A percentile compares a stretch with the other conserved stretches of the same genome.
Evolutionary conservation across 2,888 invertebrate genomes (phyloP).

Genomic region (Carcina quercana): DNA sequence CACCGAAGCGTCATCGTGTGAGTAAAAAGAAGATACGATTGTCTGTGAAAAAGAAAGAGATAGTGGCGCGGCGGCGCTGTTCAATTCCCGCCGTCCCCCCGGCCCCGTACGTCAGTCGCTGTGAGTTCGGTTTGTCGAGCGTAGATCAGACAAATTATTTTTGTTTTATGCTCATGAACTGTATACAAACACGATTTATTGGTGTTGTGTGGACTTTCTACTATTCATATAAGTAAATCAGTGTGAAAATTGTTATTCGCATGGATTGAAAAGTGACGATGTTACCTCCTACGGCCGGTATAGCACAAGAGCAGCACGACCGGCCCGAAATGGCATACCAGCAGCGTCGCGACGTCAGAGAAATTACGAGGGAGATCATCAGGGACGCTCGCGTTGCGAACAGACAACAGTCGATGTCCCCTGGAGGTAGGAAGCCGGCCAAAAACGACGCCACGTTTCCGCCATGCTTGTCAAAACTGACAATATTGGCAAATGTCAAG

Average conservation of each 20-base stretch:
- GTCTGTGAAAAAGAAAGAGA: slow-evolving; percentile 31
- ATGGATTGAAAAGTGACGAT: slow-evolving; percentile 64
- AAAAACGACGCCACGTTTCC: slow-evolving; percentile 72
- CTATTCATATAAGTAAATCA: slow-evolving; percentile 32
- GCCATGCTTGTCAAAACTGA: slow-evolving; percentile 72
- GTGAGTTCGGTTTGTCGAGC: slow-evolving; percentile 56
- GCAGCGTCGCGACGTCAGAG: slow-evolving; percentile 62
- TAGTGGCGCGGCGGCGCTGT: slow-evolving; percentile 58
- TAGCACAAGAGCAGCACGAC: slow-evolving; percentile 63
- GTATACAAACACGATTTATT: slow-evolving; percentile 1
- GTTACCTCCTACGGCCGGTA: slow-evolving; percentile 69
- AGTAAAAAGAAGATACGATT: slow-evolving; percentile 32
- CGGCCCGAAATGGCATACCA: slow-evolving; percentile 68
- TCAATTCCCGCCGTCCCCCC: slow-evolving; percentile 55
- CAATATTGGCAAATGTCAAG: slow-evolving; percentile 69
- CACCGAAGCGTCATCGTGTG: slow-evolving; percentile 43
- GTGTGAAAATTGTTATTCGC: slow-evolving; percentile 37
- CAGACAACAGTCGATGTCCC: slow-evolving; percentile 60
- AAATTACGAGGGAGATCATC: slow-evolving; percentile 63
- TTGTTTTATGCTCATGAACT: slow-evolving; percentile 30
- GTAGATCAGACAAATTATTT: slow-evolving; percentile 41
- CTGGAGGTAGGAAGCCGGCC: slow-evolving; percentile 56
- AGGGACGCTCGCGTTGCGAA: slow-evolving; percentile 58
- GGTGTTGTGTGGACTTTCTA: slow-evolving; percentile 22
- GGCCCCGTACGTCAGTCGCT: slow-evolving; percentile 50